Evolutionary conservation across 2,888 invertebrate genomes (phyloP), one percentile per base, ranked within the genome.

Genomic region (Drosophila formosana): DNA sequence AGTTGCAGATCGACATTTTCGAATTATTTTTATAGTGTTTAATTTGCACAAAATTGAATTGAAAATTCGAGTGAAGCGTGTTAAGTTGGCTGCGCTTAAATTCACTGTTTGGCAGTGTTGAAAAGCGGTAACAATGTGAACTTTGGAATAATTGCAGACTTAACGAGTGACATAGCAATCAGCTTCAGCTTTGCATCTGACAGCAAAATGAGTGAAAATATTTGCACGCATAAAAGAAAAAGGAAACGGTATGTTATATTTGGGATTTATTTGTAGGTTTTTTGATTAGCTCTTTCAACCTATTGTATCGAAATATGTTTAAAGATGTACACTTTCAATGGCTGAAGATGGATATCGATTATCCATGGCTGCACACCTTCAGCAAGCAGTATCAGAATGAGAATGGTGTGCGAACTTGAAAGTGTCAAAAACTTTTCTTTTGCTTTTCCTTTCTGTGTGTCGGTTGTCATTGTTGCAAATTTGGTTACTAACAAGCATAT

Each of bases 401-500:
- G 25, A 61, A 58, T 41, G 26, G 39, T 55, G 60, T 52, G 55
- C 39, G 51, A 63, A 65, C 70, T 79, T 56, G 61, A 75, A 56
- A 79, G 80, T 78, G 75, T 69, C 75, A 58, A 47, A 65, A 75
- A 65, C 45, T 55, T 61, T 66, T 34, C 41, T 28, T 34, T 34
- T 41, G 32, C 64, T 43, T 32, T 49, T 43, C 49, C n/a, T 50
- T 30, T 45, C 53, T 47, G n/a, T 56, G 32, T 73, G 30, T 56
- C 41, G 51, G 23, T 47, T 52, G 66, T 55, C 62, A 65, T 67
- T 66, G 55, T 63, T 57, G 66, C 51, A 72, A 70, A 78, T 74
- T 76, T 78, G 80, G 73, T 72, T 86, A 70, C 79, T 79, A 83
- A 86, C 81, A 75, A 74, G 79, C 75, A 72, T 74, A 71, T 78